Evolutionary conservation across 2,113 vertebrate genomes (phyloP).

Genomic region (Rhinopomastus cyanomelas): DNA sequence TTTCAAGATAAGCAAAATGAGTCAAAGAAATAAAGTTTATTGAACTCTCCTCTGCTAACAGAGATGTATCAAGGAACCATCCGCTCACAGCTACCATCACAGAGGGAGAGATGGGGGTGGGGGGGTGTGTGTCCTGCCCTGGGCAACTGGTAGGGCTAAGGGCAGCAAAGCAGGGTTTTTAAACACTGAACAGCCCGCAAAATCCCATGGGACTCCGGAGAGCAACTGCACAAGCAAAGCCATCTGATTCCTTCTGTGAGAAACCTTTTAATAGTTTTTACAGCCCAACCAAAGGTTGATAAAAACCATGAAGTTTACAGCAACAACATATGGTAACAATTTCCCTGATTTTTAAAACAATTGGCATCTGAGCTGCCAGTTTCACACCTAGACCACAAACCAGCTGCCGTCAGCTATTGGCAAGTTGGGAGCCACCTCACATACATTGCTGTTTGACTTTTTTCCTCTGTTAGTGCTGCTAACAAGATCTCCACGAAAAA

Average conservation of each 20-base stretch:
- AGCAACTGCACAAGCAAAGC: not conserved
- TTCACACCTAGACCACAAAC: not conserved
- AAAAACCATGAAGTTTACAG: not conserved
- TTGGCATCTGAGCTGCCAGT: not conserved
- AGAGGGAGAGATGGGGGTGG: not conserved
- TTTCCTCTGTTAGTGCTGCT: not conserved
- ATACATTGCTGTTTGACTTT: accelerated
- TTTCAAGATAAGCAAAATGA: not conserved
- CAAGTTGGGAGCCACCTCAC: not conserved
- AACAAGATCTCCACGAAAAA: not conserved
- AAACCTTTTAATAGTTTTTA: not conserved
- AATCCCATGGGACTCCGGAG: not conserved
- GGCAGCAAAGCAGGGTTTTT: not conserved
- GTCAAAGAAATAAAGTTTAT: not conserved
- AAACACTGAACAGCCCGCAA: not conserved
- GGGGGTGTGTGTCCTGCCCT: not conserved
- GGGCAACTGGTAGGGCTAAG: not conserved
- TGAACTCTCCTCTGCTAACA: not conserved
- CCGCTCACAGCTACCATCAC: not conserved
- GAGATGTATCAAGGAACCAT: not conserved
- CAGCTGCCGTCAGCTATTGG: not conserved
- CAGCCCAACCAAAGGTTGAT: not conserved
- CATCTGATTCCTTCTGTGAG: not conserved
- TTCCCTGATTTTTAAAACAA: not conserved
- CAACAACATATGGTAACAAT: not conserved